Evolutionary conservation across 2,888 invertebrate genomes (phyloP).

Genomic region (Lithophane ornitopus): DNA sequence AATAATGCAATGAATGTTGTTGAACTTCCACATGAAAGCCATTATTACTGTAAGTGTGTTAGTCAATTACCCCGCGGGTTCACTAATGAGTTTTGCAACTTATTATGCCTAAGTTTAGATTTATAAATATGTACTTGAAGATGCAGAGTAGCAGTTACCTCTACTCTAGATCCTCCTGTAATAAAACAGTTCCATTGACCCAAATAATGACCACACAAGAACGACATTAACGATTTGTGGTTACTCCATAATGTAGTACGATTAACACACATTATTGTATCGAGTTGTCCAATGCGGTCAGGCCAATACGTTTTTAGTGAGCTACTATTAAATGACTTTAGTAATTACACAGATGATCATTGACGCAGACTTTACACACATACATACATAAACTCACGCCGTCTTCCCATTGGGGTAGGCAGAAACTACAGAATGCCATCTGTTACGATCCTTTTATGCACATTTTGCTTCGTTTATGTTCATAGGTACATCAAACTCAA

Average conservation of each 20-base stretch:
- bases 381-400: no score
- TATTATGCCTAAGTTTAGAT: background rate
- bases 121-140: background rate
- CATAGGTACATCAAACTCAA: no score
- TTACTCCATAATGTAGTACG: background rate
- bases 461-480: background rate
- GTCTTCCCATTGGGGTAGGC: background rate
- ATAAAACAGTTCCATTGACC: constrained; percentile 9
- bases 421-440: background rate
- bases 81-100: no score
- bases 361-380: no score
- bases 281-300: constrained; percentile 13
- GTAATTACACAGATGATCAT: background rate
- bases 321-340: background rate
- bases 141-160: no score
- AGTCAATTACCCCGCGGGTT: no score
- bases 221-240: constrained; percentile 25
- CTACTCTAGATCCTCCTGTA: background rate
- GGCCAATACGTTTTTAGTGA: background rate
- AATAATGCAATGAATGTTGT: no score
- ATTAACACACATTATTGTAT: constrained; percentile 37
- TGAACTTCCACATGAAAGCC: no score
- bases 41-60: no score
- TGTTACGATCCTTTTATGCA: background rate
- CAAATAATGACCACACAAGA: constrained; percentile 19